Percentiles rank a stretch among this genome's conserved stretches.
Evolutionary conservation across 2,888 invertebrate species (phyloP).

Genomic region (Venusia cambrica): DNA sequence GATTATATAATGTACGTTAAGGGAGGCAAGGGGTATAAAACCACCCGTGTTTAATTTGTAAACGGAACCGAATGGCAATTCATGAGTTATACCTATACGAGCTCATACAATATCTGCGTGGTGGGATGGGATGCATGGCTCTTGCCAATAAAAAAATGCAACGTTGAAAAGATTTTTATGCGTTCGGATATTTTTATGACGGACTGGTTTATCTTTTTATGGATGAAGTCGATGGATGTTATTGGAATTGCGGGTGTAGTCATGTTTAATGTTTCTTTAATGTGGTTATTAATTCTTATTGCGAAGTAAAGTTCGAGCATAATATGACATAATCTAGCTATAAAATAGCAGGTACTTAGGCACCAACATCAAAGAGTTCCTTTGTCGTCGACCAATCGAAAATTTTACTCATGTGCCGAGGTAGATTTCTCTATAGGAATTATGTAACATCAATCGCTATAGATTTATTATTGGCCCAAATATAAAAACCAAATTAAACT

Average conservation of each 20-base stretch:
- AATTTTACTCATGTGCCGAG: too few relatives aligned
- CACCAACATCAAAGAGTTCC: too few relatives aligned
- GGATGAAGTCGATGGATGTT: conserved; percentile 41
- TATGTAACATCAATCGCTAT: too few relatives aligned
- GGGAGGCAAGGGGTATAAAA: conserved; percentile 38
- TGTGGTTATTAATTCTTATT: conserved; percentile 1
- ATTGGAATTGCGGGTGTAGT: conserved; percentile 34
- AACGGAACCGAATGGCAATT: conserved; percentile 60
- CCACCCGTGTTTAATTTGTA: conserved; percentile 72
- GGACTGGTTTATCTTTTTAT: conserved; percentile 44
- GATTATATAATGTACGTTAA: conserved; percentile 28
- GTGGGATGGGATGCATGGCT: conserved; percentile 46
- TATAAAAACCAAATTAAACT: conserved; percentile 11
- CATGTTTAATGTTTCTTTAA: conserved; percentile 5
- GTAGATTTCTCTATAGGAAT: too few relatives aligned
- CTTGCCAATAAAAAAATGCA: conserved; percentile 36
- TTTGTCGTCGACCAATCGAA: too few relatives aligned
- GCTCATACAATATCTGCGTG: conserved; percentile 48
- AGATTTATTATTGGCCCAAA: too few relatives aligned
- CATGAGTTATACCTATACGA: too few relatives aligned
- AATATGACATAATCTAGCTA: too few relatives aligned
- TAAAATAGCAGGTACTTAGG: conserved; percentile 1
- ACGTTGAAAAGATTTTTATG: conserved; percentile 44
- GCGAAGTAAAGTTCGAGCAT: conserved; percentile 7
- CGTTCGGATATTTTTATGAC: conserved; percentile 51